phyloP scores from a whole-genome alignment of 2,797 vertebrate genomes.

The Tinamus major region DNA sequence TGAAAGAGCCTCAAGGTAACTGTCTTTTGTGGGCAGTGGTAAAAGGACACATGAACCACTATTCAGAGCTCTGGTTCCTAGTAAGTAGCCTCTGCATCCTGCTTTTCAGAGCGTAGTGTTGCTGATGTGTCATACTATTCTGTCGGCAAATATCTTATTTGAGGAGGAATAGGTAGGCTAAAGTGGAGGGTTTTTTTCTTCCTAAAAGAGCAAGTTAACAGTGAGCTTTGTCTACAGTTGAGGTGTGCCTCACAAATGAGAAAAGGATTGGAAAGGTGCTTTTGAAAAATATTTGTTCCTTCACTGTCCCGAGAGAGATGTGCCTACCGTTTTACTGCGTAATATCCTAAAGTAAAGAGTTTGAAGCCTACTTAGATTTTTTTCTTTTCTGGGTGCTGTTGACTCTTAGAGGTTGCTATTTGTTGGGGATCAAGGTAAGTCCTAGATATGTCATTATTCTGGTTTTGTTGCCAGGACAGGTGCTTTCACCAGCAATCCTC shows the following conservation, averaged over 20 bases:
- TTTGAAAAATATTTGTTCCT: neutral
- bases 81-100: neutral
- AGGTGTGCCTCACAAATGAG: neutral
- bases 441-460: rapidly evolving
- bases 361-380: neutral
- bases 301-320: neutral
- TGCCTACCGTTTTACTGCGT: neutral
- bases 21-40: neutral
- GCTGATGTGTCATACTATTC: neutral
- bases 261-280: neutral
- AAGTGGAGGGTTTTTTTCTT: neutral
- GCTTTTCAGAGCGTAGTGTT: neutral
- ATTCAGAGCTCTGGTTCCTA: neutral
- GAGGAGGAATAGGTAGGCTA: neutral
- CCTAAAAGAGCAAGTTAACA: neutral
- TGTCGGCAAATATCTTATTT: neutral
- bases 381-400: neutral
- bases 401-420: neutral
- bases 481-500: neutral
- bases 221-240: neutral
- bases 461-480: neutral
- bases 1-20: neutral
- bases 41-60: neutral
- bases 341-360: neutral
- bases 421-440: constrained; percentile 30